Conservation (phyloP, 1,140 invertebrate genomes). For the Cheumatopsyche charites region DNA sequence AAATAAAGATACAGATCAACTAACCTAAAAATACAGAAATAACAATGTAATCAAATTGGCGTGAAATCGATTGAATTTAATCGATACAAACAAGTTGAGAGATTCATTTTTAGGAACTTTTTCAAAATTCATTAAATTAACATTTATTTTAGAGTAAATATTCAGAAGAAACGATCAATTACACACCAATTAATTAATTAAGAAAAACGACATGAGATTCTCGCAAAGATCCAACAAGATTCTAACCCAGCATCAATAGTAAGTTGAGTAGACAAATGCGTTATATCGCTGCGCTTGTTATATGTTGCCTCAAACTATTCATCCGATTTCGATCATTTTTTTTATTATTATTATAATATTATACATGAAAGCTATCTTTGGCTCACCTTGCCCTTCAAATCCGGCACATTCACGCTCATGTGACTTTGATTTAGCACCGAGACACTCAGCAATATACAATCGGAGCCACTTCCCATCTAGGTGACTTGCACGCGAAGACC, state of each 20-base stretch:
- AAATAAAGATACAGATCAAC: background rate
- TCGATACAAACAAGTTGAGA: too few relatives aligned
- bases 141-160: too few relatives aligned
- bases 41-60: background rate
- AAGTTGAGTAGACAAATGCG: background rate
- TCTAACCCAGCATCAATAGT: background rate
- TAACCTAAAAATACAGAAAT: background rate
- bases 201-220: background rate
- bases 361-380: background rate
- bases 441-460: constrained; percentile 33
- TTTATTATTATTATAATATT: background rate
- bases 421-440: constrained; percentile 36
- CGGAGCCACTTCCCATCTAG: constrained; percentile 27
- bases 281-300: too few relatives aligned
- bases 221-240: background rate
- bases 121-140: too few relatives aligned
- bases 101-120: too few relatives aligned
- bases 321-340: background rate
- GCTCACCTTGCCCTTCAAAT: background rate
- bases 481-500: constrained; percentile 30
- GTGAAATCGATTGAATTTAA: too few relatives aligned
- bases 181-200: background rate
- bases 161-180: background rate
- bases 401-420: constrained; percentile 17
- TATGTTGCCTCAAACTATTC: too few relatives aligned